Evolutionary conservation across 2,113 vertebrate genomes (phyloP).

Genomic region (Sciurus niger): DNA sequence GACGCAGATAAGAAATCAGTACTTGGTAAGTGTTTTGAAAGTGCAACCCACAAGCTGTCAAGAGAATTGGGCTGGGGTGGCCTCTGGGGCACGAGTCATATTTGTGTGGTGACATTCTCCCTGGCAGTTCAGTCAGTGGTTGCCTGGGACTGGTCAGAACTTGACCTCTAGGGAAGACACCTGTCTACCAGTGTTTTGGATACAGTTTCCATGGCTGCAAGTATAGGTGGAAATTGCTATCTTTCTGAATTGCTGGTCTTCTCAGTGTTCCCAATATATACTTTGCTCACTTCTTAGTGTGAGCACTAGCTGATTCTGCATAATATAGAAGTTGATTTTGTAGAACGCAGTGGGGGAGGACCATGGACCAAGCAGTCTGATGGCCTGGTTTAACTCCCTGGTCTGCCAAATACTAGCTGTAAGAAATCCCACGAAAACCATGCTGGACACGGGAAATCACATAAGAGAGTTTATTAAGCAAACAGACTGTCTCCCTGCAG

Average conservation of each 20-base stretch:
- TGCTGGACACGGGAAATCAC: no score
- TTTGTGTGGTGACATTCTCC: neutral
- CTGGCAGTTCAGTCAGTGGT: neutral
- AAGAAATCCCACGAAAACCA: no score
- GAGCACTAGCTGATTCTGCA: neutral
- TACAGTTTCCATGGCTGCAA: neutral
- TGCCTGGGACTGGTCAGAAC: neutral
- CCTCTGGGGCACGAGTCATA: neutral
- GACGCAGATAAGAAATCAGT: neutral
- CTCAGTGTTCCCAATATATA: neutral
- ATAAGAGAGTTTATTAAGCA: no score
- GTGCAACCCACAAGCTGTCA: neutral
- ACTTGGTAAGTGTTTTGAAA: neutral
- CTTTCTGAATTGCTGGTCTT: slow-evolving; percentile 3
- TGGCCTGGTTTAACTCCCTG: neutral
- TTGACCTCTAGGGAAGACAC: neutral
- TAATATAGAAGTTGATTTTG: neutral
- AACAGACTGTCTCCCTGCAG: no score
- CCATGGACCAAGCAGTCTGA: neutral
- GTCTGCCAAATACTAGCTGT: neutral
- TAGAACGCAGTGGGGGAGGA: neutral
- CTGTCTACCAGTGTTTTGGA: neutral
- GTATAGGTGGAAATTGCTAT: neutral
- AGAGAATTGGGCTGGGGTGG: neutral
- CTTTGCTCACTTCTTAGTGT: slow-evolving; percentile 7